Base-by-base conservation (phyloP, 2,888 invertebrate species). In the Zygothrica quintamaculata region DNA sequence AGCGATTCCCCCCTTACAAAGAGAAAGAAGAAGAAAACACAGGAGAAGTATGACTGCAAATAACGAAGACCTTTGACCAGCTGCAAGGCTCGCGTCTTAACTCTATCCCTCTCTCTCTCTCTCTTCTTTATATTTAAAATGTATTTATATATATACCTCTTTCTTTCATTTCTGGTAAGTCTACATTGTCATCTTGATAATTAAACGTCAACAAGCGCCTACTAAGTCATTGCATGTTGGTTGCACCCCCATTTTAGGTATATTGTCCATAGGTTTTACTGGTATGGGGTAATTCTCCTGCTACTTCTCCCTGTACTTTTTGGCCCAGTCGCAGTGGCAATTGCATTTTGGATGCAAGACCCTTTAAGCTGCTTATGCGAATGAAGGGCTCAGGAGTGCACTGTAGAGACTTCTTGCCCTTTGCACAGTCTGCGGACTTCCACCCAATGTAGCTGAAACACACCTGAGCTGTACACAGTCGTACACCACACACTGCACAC, bases 101-200 rank as follows among this genome's bases (percentile, higher is more conserved):
- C 12, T 36, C 9, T 16, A 22, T 7, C 25, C 6, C 13, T 7
- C 22, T 29, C 11, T 52, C 8, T 1, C 15, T 7, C 52, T 25
- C 13, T 25, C 43, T n/a, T 11, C 46, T 15, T 9, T 13, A 6
- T 13, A 4, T 33, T 33, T 33, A n/a, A 3, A 33, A n/a, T n/a
- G 9, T n/a, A 33, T 33, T n/a, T 33, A 9, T 3, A 33, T n/a
- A 6, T 33, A 33, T 33, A 9, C 3, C 34, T 3, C n/a, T 9
- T 3, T 16, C 18, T 51, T 48, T 53, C 56, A 65, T 57, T 67
- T 65, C 61, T 67, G 56, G 53, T 74, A 61, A 61, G 69, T 65
- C 70, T 47, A 62, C 68, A 57, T 74, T 69, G 77, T 64, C 85
- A 80, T 82, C 80, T 82, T 70, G 86, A 85, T 85, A 70, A 52